Base-by-base conservation (phyloP, 2,888 invertebrate genomes). In the Leucophora obtusa region DNA sequence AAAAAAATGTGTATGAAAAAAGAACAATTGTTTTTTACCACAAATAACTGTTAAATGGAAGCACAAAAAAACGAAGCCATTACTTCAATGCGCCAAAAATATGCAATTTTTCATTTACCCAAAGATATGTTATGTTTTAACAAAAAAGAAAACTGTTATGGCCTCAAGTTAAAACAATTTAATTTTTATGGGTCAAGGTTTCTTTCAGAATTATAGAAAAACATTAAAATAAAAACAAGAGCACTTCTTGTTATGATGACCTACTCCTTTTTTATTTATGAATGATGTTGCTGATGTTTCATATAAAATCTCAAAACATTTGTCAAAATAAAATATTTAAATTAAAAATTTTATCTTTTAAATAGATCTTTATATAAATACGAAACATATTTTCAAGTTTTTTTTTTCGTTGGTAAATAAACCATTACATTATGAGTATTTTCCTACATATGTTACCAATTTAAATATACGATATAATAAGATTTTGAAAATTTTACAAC, bases 131-230 rank as follows among this genome's bases (percentile, higher is more conserved):
- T 68, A 18, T 35, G 15, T 10, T 71, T 58, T 33, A 17, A 14
- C 14, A 14, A 71, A 21, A 62, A 8, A 68, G 10, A 47, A 15
- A 2, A 47, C 43, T n/a, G n/a, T n/a, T 47, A 28, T 58, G 15
- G 58, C 66, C 56, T 60, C 17, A 70, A 81, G 60, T 75, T 75
- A 63, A 53, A 47, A 21, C 38, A 51, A 70, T 76, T 73, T 56
- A 63, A 54, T 51, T 74, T 81, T 77, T 81, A 77, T 77, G 66
- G 81, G 81, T 81, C 81, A 81, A 81, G 81, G 81, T 66, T 79
- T 58, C 28, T 60, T 33, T n/a, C 24, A 47, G 18, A 73, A 65
- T 78, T 60, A 35, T 54, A 35, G 24, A 71, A 68, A 47, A 47
- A 14, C 43, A 47, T 47, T 47, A 47, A 66, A 66, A 58, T 51